Base-by-base conservation (phyloP, 2,888 invertebrate species). In the Kuschelorhynchus macadamiae region DNA sequence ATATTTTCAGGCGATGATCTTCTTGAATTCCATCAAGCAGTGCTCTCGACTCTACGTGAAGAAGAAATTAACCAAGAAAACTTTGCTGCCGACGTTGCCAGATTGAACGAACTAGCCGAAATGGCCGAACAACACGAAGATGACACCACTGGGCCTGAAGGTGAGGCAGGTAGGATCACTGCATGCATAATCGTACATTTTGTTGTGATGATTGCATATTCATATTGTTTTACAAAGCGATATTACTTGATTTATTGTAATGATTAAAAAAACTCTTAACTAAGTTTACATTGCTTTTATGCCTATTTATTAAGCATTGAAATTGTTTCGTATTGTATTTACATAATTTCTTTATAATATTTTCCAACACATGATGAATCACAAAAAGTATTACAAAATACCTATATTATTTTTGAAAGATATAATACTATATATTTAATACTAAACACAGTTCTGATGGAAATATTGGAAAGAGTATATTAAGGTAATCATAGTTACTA, bases 1-100 rank as follows among this genome's bases (percentile, higher is more conserved):
- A 8, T 46, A 14, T n/a, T n/a, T 32, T 16, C 49, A 83, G 83
- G 94, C 73, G 97, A 97, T 77, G 97, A 97, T 83, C 87, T 98
- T 36, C 85, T 96, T 72, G 97, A 97, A 80, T 97, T 98, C 82
- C 97, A 97, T 86, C 96, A 96, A 85, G 89, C 89, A 11, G 88
- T 89, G 17, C 80, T 89, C 55, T 87, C 89, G 62, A 89, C 90
- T 5, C 79, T 90, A 66, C 85, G 90, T 47, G 90, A 91, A 77
- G 88, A 89, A 63, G 91, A 92, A 79, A 82, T 83, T 47, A 83
- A 82, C 67, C 82, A 83, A 42, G 87, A 87, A 77, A 87, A 91
- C 44, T 90, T 83, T 66, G 84, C 90, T 67, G 89, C 91, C 59
- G 91, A 91, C 79, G 89, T 91, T 73, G 90, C 91, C 75, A 86